A percentile compares a stretch with the other conserved stretches of the same genome.
Evolutionary conservation across 1,140 invertebrate genomes (phyloP).

Genomic region (Pomacea maculata): DNA sequence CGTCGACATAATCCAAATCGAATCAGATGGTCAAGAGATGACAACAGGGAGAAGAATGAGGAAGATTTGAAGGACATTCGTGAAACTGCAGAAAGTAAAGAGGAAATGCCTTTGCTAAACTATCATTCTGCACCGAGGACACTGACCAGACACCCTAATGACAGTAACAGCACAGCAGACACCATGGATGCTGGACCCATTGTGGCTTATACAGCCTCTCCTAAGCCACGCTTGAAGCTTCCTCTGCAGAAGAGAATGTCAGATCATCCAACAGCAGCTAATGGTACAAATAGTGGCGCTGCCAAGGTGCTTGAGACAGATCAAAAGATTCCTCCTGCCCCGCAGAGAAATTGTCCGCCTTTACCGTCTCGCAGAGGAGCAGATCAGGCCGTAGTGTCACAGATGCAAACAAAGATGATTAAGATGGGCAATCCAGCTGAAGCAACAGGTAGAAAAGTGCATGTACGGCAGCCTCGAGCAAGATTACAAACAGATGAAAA

Average conservation of each 20-base stretch:
- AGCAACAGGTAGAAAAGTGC: background rate
- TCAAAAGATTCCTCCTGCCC: constrained; percentile 6
- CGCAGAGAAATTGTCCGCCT: constrained; percentile 12
- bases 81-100: background rate
- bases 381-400: background rate
- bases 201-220: constrained; percentile 1
- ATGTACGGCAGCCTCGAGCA: background rate
- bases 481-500: constrained; percentile 9
- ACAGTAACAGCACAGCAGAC: background rate
- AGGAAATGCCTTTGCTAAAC: constrained; percentile 17
- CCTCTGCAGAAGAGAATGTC: too few relatives aligned
- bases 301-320: constrained; percentile 9
- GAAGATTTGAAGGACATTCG: background rate
- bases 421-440: background rate
- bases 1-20: constrained; percentile 2
- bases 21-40: background rate
- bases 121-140: constrained; percentile 5
- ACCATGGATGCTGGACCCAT: background rate
- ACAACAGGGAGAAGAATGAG: background rate
- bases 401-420: background rate
- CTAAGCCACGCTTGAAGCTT: background rate
- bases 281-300: too few relatives aligned
- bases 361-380: background rate
- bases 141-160: background rate
- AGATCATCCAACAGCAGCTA: too few relatives aligned